Evolutionary conservation across 2,797 vertebrate genomes (phyloP), one percentile per base, ranked within the genome.

Genomic region (Trematomus bernacchii): DNA sequence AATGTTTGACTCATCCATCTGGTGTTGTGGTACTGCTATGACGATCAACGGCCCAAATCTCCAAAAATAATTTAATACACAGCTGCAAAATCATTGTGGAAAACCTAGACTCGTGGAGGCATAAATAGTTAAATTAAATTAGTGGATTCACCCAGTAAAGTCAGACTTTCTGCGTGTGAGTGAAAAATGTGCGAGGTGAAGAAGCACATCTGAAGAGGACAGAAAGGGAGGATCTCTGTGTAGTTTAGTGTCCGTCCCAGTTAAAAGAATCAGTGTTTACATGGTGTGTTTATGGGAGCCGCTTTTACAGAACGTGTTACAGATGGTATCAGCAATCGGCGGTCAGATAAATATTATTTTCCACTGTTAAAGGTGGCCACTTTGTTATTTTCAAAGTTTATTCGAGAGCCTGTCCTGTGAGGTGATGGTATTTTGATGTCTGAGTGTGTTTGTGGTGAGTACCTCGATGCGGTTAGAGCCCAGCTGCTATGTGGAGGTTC

Each of bases 271-370:
- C 78, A 85, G 81, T 90, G 90, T 95, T 94, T 94, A 91, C 85
- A 83, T 42, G 63, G 44, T 63, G 59, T 91, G 92, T 95, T 94
- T 94, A 94, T 88, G 51, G 85, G 88, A 92, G 69, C 83, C 80
- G 91, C 91, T 93, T 92, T 94, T 93, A 94, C 87, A 73, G 77
- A 91, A 78, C 47, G 54, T 82, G 87, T 90, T 66, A 82, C 81
- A 89, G 89, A 91, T 84, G 77, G 79, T 86, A 91, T 87, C 84
- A 83, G 84, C 83, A 61, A 73, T 79, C 63, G 62, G 57, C 68
- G 42, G 78, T 89, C 67, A 21, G 84, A 92, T 92, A 94, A 94
- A 95, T 92, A 92, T 92, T 92, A 92, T 93, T 92, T 92, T 89
- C 86, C 80, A 68, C 77, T 78, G 73, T 87, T 88, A 92, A 87